Base-by-base conservation (phyloP, 2,888 invertebrate species). In the Polyommatus icarus region DNA sequence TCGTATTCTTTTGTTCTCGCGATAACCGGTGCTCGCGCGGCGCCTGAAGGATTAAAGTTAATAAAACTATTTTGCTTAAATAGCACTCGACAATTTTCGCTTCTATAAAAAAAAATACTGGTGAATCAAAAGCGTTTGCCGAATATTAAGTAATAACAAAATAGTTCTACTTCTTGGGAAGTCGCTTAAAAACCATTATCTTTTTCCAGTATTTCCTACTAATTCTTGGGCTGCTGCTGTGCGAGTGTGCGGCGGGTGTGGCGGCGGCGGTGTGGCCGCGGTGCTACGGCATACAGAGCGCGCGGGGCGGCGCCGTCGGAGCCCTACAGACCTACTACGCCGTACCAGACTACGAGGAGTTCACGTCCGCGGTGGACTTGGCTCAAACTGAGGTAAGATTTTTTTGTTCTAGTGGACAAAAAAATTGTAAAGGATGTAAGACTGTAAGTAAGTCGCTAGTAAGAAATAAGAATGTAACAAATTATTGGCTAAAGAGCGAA, bases 341-440 rank as follows among this genome's bases (percentile, higher is more conserved):
- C 1, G 95, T 97, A 32, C 96, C 97, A 0, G 97, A 97, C 29
- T 90, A 90, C 81, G 96, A 96, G 82, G 96, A 96, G 85, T 97
- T 97, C 86, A 97, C 98, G 6, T 96, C 96, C 32, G 97, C 97
- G 10, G 95, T 98, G 80, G 98, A 98, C 89, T 93, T 97, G 78
- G 96, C 96, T 0, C 97, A 98, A 88, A 96, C 92, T 54, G 87
- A 91, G 85, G 92, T 92, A 76, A 73, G 78, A 12, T 20, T 24
- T 8, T 76, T 46, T 36, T 36, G 3, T 24, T 32, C 75, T 36
- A n/a, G 36, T 72, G 1, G 36, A 36, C 6, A 72, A 10, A 10
- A 46, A 10, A 10, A 10, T 15, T 50, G 15, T 3, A 15, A 15
- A 15, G 15, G 12, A 12, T 50, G 15, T 15, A 12, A n/a, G n/a